phyloP scores from a whole-genome alignment of 2,888 invertebrate species.

The Trileptium ribeirensis region DNA sequence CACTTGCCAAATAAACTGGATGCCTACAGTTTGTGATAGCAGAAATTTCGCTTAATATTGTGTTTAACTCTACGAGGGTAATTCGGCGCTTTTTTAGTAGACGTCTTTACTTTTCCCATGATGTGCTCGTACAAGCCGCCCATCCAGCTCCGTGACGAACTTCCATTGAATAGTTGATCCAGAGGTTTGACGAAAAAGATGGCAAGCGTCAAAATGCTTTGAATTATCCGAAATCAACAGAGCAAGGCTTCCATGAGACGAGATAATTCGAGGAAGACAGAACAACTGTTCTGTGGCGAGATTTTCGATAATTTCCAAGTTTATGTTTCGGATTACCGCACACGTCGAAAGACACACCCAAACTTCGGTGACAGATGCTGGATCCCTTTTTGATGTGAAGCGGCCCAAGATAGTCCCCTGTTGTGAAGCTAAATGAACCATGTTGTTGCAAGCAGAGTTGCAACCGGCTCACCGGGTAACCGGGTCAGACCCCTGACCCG shows the following conservation, averaged over 20 bases:
- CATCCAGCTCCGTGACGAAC: conserved; percentile 1
- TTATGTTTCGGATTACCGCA: not conserved
- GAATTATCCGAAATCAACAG: conserved; percentile 9
- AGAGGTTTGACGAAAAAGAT: not conserved
- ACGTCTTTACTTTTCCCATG: not conserved
- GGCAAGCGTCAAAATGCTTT: not conserved
- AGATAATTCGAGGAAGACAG: not conserved
- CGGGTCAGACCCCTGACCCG: no score
- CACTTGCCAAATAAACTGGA: not conserved
- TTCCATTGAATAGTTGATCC: not conserved
- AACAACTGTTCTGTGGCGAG: conserved; percentile 8
- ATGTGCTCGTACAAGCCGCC: not conserved
- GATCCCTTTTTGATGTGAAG: not conserved
- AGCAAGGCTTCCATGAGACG: not conserved
- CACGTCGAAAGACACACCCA: conserved; percentile 12
- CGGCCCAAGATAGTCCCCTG: conserved; percentile 8
- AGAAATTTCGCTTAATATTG: not conserved
- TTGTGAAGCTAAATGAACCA: no score
- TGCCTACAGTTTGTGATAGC: not conserved
- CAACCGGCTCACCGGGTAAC: no score
- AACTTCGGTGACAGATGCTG: not conserved
- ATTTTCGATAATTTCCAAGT: conserved; percentile 14
- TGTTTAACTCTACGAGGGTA: not conserved
- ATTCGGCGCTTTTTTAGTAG: not conserved
- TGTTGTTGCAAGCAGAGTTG: no score